A percentile compares a stretch with the other conserved stretches of the same genome.
Conservation (phyloP, 2,888 invertebrate species). For the Mythimna loreyi region DNA sequence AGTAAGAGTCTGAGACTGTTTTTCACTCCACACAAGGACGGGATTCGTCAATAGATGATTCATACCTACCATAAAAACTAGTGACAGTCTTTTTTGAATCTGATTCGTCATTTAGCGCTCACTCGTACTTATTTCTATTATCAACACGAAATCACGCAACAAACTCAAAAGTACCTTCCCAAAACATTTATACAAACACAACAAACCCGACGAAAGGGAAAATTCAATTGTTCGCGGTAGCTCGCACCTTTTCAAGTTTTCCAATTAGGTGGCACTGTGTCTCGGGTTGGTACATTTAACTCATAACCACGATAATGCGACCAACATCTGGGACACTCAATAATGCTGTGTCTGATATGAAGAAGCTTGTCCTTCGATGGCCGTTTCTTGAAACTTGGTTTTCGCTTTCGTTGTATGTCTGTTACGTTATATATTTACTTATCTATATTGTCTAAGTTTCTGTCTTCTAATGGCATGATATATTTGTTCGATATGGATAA, state of each 20-base stretch:
- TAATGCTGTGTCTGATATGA: conserved; percentile 68
- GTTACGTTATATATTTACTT: conserved; percentile 43
- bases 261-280: conserved; percentile 82
- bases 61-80: no score
- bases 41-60: no score
- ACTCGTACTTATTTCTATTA: neutral
- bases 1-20: no score
- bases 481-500: conserved; percentile 39
- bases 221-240: conserved; percentile 78
- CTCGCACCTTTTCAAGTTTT: conserved; percentile 84
- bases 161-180: conserved; percentile 33
- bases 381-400: conserved; percentile 40
- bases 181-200: conserved; percentile 58
- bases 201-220: conserved; percentile 53
- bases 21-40: no score
- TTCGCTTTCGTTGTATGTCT: conserved; percentile 26
- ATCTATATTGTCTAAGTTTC: conserved; percentile 50
- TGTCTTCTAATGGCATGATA: neutral
- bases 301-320: conserved; percentile 77
- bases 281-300: conserved; percentile 76
- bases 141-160: conserved; percentile 25
- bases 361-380: conserved; percentile 58
- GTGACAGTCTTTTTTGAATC: neutral
- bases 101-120: neutral
- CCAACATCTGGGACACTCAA: conserved; percentile 76